Base-by-base conservation (phyloP, 2,888 invertebrate species). In the Hecatera dysodea region DNA sequence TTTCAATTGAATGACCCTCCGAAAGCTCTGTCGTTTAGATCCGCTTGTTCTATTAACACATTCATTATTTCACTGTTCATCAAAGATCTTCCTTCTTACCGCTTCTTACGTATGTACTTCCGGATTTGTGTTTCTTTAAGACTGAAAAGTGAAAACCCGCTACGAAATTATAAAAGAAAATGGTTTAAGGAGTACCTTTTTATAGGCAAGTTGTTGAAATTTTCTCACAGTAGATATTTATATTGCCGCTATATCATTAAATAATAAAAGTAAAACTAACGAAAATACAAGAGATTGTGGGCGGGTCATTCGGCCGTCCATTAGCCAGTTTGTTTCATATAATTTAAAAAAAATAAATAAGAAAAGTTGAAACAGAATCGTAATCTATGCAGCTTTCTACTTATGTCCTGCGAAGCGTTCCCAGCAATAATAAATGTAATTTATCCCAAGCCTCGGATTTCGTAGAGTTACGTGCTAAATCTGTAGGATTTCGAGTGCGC, bases 401-500 rank as follows among this genome's bases (percentile, higher is more conserved):
- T 11, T 62, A n/a, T n/a, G n/a, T 44, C 46, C 22, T 19, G 48
- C 8, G 19, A 42, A 66, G n/a, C 33, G 70, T 57, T 5, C 7
- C n/a, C 11, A 48, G 9, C 39, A 42, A 42, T 22, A 75, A 52
- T 42, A 48, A 66, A 69, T 42, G 52, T 56, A 57, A 71, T 61
- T 66, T 75, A 71, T 72, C 29, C 52, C n/a, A 24, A 61, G 74
- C 36, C n/a, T 36, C 53, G 55, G 66, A 60, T 68, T 65, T 65
- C 42, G 72, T 59, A 70, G 64, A 76, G 86, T 93, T 91, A 93
- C 93, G 88, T 92, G 56, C 89, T 93, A 90, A 63, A 86, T 84
- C 86, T 80, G 75, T 70, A 89, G 88, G 90, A 93, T 92, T 93
- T 93, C 89, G 90, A 93, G 91, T 90, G 84, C 88, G 91, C 87